phyloP scores from a whole-genome alignment of 1,140 invertebrate species.

The Thrips palmi region DNA sequence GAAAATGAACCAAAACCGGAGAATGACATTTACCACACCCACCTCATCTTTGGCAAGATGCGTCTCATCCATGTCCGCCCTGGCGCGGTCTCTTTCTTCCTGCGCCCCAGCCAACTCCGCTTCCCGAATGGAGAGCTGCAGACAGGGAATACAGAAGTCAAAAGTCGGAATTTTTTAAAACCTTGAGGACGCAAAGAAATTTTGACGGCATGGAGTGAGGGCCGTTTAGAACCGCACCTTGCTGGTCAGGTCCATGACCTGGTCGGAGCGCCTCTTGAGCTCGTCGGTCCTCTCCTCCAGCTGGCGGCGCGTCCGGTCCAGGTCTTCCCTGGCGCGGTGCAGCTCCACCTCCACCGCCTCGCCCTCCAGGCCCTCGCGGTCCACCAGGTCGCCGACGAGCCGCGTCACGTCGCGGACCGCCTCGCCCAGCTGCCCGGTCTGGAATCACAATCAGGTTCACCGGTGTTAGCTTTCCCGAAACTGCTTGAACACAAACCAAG shows the following conservation, averaged over 20 bases:
- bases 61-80: constrained; percentile 41
- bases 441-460: too few species aligned
- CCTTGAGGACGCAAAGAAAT: neutral
- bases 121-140: constrained; percentile 56
- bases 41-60: constrained; percentile 61
- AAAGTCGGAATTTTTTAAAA: constrained; percentile 6
- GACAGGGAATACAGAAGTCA: constrained; percentile 10
- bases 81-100: constrained; percentile 63
- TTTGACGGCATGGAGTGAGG: constrained; percentile 3
- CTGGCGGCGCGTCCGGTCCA: constrained; percentile 62
- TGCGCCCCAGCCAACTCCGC: constrained; percentile 57
- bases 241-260: constrained; percentile 57
- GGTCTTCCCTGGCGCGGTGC: constrained; percentile 28
- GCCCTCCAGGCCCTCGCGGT: too few species aligned
- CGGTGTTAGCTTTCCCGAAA: too few species aligned
- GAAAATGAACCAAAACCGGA: neutral
- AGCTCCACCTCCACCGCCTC: constrained; percentile 26
- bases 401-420: constrained; percentile 23
- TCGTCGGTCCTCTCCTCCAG: constrained; percentile 62
- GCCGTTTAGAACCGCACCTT: constrained; percentile 34
- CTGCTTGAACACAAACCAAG: too few species aligned
- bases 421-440: too few species aligned
- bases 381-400: constrained; percentile 48
- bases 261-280: constrained; percentile 57
- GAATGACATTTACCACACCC: constrained; percentile 28